Evolutionary conservation across 2,797 vertebrate species (phyloP).

Genomic region (Acestrorhynchus altus): DNA sequence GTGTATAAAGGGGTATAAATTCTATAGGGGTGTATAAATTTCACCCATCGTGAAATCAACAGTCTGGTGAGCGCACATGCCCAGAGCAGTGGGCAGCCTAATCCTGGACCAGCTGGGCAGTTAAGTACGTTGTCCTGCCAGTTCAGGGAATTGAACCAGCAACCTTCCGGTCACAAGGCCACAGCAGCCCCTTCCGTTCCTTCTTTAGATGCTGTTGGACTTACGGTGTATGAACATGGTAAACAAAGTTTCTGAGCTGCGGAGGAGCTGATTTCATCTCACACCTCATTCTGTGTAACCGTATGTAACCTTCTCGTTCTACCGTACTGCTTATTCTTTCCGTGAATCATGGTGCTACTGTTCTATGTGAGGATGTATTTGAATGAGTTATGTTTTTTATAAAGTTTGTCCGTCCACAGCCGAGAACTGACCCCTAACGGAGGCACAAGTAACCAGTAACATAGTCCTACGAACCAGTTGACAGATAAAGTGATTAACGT

Average conservation of each 20-base stretch:
- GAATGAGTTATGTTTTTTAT: slow-evolving; percentile 83
- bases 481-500: not conserved
- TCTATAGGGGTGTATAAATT: no score
- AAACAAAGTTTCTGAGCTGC: slow-evolving; percentile 3
- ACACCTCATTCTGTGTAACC: slow-evolving; percentile 58
- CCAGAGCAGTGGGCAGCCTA: no score
- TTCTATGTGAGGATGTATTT: slow-evolving; percentile 75
- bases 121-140: no score
- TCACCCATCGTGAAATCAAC: no score
- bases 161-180: no score
- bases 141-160: no score
- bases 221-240: slow-evolving; percentile 12
- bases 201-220: not conserved
- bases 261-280: slow-evolving; percentile 61
- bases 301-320: slow-evolving; percentile 65
- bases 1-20: no score
- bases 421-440: not conserved
- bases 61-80: no score
- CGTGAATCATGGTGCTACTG: slow-evolving; percentile 76
- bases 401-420: slow-evolving; percentile 64
- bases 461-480: slow-evolving; percentile 23
- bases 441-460: slow-evolving; percentile 35
- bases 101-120: no score
- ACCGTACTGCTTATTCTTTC: slow-evolving; percentile 52
- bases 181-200: no score